phyloP scores from a whole-genome alignment of 1,140 invertebrate species.

The Drosophila prosaltans region DNA sequence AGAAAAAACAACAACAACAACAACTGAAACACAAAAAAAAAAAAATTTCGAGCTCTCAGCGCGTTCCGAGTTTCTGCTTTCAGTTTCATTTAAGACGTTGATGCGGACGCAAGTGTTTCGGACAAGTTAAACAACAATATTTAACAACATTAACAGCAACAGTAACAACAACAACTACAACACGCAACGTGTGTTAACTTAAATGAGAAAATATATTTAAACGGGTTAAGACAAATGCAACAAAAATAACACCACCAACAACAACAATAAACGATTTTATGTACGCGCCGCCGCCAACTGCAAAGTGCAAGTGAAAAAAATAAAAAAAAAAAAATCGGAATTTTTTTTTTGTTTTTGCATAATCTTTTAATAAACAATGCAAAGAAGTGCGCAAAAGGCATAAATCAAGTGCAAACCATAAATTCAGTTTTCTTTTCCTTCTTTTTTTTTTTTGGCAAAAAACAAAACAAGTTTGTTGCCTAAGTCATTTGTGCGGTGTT shows the following conservation, averaged over 20 bases:
- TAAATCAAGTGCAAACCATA: constrained; percentile 70
- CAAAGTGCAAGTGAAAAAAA: constrained; percentile 36
- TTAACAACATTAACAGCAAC: constrained; percentile 29
- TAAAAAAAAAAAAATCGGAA: not conserved
- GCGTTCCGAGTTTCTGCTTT: constrained; percentile 71
- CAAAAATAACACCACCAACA: constrained; percentile 26
- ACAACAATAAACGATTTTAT: constrained; percentile 21
- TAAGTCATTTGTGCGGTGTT: constrained; percentile 76
- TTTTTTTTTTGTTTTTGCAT: constrained; percentile 54
- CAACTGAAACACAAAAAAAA: constrained; percentile 17
- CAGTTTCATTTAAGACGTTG: constrained; percentile 80
- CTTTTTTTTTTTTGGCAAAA: constrained; percentile 34
- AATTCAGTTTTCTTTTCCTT: constrained; percentile 58
- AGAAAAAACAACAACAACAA: not conserved
- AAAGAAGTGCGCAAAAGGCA: constrained; percentile 72
- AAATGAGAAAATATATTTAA: constrained; percentile 54
- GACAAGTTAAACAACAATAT: constrained; percentile 32
- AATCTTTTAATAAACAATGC: constrained; percentile 72
- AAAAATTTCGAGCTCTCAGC: constrained; percentile 25
- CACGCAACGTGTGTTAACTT: constrained; percentile 44
- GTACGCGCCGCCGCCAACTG: constrained; percentile 28
- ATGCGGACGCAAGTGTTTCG: constrained; percentile 68
- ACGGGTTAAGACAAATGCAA: constrained; percentile 56
- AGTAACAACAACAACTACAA: constrained; percentile 33
- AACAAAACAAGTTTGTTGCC: constrained; percentile 75